Base-by-base conservation (phyloP, 1,140 invertebrate species). In the Onthophagus taurus region DNA sequence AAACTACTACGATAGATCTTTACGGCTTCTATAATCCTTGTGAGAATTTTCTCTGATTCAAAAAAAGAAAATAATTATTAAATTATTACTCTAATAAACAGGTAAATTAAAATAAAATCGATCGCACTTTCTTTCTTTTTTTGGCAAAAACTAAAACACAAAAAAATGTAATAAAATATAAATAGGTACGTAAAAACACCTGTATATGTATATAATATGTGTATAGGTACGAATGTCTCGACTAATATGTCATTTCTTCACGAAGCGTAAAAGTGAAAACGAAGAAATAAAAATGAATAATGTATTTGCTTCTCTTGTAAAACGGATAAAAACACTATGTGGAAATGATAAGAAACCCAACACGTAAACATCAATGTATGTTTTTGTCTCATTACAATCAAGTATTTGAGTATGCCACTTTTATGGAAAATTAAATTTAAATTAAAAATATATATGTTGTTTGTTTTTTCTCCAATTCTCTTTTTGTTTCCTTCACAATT, bases 321-420 rank as follows among this genome's bases (percentile, higher is more conserved):
- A n/a, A n/a, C n/a, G n/a, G n/a, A n/a, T n/a, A n/a, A n/a, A n/a
- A n/a, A n/a, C n/a, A n/a, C n/a, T n/a, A n/a, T n/a, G n/a, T n/a
- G n/a, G n/a, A n/a, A n/a, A n/a, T n/a, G n/a, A n/a, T n/a, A n/a
- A n/a, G n/a, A n/a, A n/a, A n/a, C n/a, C n/a, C n/a, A n/a, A n/a
- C n/a, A n/a, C n/a, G 42, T 47, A 13, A 50, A 41, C 18, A 46
- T 46, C 44, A 46, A 50, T 39, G 31, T 58, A 44, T 54, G 52
- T 55, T 52, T 56, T 56, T 56, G n/a, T 59, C 47, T 46, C 57
- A 50, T 57, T 55, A 55, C 57, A 59, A 59, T 59, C 54, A 57
- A 59, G 49, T 57, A 53, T 59, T 59, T 56, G 42, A 57, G 52
- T 58, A 53, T 56, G 48, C 50, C 53, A 59, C 57, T 57, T 56